A percentile compares a stretch with the other conserved stretches of the same genome.
Evolutionary conservation across 2,113 vertebrate genomes (phyloP).

Genomic region (Saguinus imperator): DNA sequence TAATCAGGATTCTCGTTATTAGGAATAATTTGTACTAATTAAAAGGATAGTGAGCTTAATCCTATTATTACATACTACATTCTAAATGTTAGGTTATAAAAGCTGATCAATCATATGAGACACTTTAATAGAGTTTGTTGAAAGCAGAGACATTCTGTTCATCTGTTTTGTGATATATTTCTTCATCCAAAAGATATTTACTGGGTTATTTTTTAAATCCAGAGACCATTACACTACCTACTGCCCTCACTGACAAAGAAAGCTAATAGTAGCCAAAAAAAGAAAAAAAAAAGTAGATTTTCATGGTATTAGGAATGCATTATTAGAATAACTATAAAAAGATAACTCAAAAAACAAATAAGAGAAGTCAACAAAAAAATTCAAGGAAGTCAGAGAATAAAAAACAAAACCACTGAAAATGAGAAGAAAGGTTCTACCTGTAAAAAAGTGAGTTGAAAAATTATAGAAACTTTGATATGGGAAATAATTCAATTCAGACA

Average conservation of each 20-base stretch:
- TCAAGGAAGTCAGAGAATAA: neutral
- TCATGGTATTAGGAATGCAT: neutral
- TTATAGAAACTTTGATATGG: neutral
- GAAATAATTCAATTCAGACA: neutral
- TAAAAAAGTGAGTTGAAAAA: neutral
- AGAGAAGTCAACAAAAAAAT: neutral
- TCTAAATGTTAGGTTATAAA: neutral
- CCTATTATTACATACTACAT: neutral
- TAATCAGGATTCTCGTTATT: neutral
- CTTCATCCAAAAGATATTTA: slow-evolving; percentile 9
- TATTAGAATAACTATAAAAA: neutral
- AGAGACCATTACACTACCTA: neutral
- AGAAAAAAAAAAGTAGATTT: neutral
- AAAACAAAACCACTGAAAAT: neutral
- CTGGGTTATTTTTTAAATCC: slow-evolving; percentile 1
- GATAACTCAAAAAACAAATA: neutral
- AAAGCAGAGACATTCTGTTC: neutral
- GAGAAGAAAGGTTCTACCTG: neutral
- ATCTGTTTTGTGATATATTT: neutral
- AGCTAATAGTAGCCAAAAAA: neutral
- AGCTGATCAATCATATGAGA: neutral
- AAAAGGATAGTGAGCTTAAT: neutral
- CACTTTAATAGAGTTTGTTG: neutral
- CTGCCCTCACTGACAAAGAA: neutral
- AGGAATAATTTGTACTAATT: neutral